Conservation (phyloP, 2,888 invertebrate species). For the Eristalinus aeneus region DNA sequence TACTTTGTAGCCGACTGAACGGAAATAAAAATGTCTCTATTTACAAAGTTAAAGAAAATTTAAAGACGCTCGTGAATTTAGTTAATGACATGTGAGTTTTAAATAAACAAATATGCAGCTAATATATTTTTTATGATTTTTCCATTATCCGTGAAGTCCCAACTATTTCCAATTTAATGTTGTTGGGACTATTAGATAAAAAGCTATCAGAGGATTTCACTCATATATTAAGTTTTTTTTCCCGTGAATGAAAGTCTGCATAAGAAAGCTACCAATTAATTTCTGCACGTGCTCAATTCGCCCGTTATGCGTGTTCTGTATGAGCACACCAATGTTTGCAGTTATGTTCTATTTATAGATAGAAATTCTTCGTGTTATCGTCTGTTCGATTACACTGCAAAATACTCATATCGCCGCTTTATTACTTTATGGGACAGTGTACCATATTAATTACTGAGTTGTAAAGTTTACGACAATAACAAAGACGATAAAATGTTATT, state of each 20-base stretch:
- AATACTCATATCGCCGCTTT: not conserved
- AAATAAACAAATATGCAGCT: too few species aligned
- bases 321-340: not conserved
- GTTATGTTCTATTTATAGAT: conserved; percentile 1
- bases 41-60: too few species aligned
- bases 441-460: not conserved
- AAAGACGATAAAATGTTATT: conserved; percentile 2
- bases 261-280: not conserved
- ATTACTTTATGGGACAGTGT: not conserved
- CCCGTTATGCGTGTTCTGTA: not conserved
- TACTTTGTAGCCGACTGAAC: too few species aligned
- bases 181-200: not conserved
- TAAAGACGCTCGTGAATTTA: too few species aligned
- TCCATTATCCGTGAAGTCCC: too few species aligned
- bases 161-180: too few species aligned
- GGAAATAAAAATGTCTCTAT: too few species aligned
- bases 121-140: too few species aligned
- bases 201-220: not conserved
- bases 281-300: not conserved
- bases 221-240: not conserved
- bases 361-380: not conserved
- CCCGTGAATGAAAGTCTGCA: not conserved
- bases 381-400: not conserved
- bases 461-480: conserved; percentile 9
- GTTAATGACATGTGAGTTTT: too few species aligned